phyloP scores from a whole-genome alignment of 2,113 vertebrate genomes.

The Panthera uncia region DNA sequence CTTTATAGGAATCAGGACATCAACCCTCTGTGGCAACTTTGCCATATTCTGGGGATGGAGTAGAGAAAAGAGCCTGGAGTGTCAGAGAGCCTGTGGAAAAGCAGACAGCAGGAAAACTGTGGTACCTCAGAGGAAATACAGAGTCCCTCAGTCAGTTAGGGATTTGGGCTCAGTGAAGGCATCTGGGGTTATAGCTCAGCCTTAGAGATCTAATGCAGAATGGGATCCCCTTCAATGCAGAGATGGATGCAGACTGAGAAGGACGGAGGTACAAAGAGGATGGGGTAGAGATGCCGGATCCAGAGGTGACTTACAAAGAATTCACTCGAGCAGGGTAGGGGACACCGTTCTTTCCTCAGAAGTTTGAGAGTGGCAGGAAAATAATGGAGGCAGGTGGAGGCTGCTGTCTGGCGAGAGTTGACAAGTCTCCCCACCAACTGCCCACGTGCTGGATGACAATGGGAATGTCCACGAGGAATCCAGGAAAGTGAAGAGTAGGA shows the following conservation, averaged over 20 bases:
- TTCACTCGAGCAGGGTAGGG: no score
- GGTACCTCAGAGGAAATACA: not conserved
- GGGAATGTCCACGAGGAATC: not conserved
- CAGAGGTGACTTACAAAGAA: not conserved
- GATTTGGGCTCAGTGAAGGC: not conserved
- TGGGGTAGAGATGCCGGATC: not conserved
- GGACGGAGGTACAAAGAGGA: not conserved
- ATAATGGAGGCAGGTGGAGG: not conserved
- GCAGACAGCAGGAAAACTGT: not conserved
- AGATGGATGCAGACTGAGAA: not conserved
- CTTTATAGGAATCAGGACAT: not conserved
- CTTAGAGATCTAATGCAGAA: not conserved
- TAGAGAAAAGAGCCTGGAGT: not conserved
- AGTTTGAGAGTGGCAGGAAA: not conserved
- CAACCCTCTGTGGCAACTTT: not conserved
- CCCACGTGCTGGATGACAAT: rapidly evolving
- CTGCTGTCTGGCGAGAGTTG: rapidly evolving
- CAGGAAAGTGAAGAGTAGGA: not conserved
- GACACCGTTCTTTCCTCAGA: not conserved
- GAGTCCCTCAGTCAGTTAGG: not conserved
- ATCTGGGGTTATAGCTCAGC: not conserved
- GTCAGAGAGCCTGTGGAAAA: not conserved
- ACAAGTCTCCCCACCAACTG: not conserved
- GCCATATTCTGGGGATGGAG: not conserved
- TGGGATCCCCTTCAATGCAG: no score